phyloP scores from a whole-genome alignment of 2,888 invertebrate species.

The Rhingia campestris region DNA sequence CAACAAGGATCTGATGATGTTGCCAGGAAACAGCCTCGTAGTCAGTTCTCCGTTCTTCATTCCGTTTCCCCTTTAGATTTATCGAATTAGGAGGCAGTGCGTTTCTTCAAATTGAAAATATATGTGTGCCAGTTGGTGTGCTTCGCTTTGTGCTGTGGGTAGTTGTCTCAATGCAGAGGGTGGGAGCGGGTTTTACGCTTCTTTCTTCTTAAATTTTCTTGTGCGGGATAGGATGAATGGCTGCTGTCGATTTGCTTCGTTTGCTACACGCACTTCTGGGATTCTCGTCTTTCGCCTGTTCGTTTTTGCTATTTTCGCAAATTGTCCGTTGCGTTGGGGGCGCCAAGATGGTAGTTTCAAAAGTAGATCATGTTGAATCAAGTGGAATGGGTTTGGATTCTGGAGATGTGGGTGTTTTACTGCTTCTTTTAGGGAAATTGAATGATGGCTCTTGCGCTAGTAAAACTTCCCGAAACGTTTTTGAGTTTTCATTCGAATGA shows the following conservation, averaged over 20 bases:
- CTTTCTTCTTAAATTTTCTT: constrained; percentile 32
- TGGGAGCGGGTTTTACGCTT: constrained; percentile 37
- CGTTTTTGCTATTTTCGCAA: constrained; percentile 71
- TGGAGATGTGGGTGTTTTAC: constrained; percentile 8
- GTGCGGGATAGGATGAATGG: constrained; percentile 67
- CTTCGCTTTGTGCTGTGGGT: constrained; percentile 11
- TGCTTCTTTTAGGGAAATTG: constrained; percentile 47
- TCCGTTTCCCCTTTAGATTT: constrained; percentile 71
- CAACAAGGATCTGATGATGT: constrained; percentile 72
- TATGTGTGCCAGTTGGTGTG: constrained; percentile 53
- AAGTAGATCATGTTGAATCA: constrained; percentile 71
- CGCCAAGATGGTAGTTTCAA: constrained; percentile 69
- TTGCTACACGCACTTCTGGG: constrained; percentile 72
- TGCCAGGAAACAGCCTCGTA: constrained; percentile 72
- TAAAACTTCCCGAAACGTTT: constrained; percentile 70
- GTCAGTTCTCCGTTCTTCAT: constrained; percentile 53
- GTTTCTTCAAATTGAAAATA: constrained; percentile 73
- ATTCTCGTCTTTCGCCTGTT: constrained; percentile 60
- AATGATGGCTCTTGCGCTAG: constrained; percentile 67
- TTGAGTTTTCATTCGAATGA: constrained; percentile 73
- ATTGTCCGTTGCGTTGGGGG: constrained; percentile 72
- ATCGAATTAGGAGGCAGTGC: constrained; percentile 71
- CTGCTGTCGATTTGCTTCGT: constrained; percentile 72
- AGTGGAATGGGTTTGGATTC: constrained; percentile 27
- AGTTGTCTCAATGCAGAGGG: constrained; percentile 49